Evolutionary conservation across 2,113 vertebrate species (phyloP), one percentile per base, ranked within the genome.

Genomic region (Thinocorus orbignyianus): DNA sequence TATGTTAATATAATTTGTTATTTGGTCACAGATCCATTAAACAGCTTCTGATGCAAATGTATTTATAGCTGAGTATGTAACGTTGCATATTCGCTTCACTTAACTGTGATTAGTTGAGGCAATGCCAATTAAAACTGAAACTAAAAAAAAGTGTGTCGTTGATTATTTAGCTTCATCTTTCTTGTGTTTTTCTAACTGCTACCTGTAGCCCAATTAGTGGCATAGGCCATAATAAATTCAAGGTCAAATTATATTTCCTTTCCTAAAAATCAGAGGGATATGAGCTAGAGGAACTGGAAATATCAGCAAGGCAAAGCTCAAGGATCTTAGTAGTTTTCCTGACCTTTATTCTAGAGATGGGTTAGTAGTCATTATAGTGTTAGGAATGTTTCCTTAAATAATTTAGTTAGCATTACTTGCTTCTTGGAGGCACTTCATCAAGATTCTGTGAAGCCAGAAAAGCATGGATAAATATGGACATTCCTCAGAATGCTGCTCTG

Each of bases 381-480:
- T 81, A 17, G 39, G 52, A 60, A 94, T 81, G 39, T 73, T 92
- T 71, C 30, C 70, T 84, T 96, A 94, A 95, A 96, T 97, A 93
- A 96, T 96, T 97, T 81, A 94, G 66, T 70, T 81, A 42, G 15
- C 60, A 20, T 65, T 86, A 17, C 69, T 95, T 95, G 20, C 39
- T 83, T 95, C 82, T 74, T 66, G 49, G 37, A 84, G 80, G 51
- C 35, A 88, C 68, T 96, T 97, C 57, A 83, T 86, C 82, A 95
- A 78, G 54, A 15, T 92, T 86, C 88, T 88, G n/a, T 72, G 80
- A 90, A 96, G 80, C 33, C 78, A 91, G 49, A 31, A 93, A 94
- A 86, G 15, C n/a, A 70, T 84, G 66, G 73, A 58, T 66, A 79
- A 93, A 52, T 71, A 30, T 37, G 55, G 78, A 89, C 23, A 42